phyloP scores from a whole-genome alignment of 2,797 vertebrate genomes.

The Neosilurus hyrtlii region DNA sequence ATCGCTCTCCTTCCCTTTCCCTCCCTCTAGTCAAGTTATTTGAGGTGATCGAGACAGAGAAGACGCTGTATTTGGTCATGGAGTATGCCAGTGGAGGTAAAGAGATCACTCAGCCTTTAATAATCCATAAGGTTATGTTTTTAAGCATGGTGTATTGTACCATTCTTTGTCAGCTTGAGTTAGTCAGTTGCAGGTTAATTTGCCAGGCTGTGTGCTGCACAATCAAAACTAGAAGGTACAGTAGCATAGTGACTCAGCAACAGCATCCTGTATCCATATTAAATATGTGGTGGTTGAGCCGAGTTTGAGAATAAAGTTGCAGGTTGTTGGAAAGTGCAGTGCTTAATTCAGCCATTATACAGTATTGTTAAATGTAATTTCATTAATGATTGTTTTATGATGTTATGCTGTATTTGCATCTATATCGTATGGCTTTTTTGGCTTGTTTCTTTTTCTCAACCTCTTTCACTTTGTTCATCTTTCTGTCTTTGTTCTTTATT shows the following conservation, averaged over 20 bases:
- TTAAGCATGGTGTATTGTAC: background rate
- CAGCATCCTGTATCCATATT: background rate
- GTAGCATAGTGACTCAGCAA: background rate
- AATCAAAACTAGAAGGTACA: background rate
- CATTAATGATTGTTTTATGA: background rate
- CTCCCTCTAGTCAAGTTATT: constrained; percentile 86
- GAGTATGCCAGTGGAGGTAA: constrained; percentile 90
- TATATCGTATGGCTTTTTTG: background rate
- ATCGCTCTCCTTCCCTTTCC: constrained; percentile 7
- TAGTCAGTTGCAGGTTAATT: background rate
- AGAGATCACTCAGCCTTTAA: constrained; percentile 32
- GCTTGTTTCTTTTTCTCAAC: background rate
- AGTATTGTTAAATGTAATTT: background rate
- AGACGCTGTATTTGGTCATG: constrained; percentile 94
- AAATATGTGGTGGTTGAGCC: background rate
- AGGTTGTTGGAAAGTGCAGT: background rate
- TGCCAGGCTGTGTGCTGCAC: background rate
- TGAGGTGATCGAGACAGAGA: constrained; percentile 94
- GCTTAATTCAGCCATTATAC: background rate
- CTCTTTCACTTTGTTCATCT: background rate
- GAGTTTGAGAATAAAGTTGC: background rate
- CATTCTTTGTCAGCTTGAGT: background rate
- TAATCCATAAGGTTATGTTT: background rate
- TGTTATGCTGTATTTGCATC: background rate
- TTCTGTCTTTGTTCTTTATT: background rate